Evolutionary conservation across 2,797 vertebrate species (phyloP).

Genomic region (Myotis daubentonii): DNA sequence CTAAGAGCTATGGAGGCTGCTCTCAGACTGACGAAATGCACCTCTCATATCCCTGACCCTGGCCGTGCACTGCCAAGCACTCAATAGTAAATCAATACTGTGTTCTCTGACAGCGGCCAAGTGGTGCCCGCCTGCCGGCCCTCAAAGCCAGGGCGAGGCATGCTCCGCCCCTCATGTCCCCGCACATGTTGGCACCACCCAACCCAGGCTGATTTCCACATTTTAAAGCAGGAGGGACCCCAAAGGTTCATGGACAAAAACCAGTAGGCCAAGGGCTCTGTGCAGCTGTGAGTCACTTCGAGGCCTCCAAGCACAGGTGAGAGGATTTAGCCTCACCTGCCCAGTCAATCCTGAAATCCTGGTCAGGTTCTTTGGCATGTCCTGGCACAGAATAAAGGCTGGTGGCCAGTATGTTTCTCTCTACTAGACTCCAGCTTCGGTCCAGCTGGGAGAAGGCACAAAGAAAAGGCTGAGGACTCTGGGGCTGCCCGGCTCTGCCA

Average conservation of each 20-base stretch:
- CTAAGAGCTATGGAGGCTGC: neutral
- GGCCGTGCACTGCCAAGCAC: neutral
- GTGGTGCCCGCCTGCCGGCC: neutral
- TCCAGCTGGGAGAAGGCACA: neutral
- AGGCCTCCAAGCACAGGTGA: neutral
- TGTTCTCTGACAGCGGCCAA: neutral
- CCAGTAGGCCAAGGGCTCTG: neutral
- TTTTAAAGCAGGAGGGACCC: neutral
- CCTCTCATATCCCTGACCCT: neutral
- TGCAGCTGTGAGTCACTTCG: neutral
- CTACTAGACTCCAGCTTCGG: neutral
- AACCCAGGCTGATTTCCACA: neutral
- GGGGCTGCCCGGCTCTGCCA: neutral
- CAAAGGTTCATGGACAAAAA: neutral
- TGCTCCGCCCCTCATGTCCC: neutral
- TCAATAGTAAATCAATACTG: neutral
- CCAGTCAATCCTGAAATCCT: neutral
- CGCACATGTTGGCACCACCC: neutral
- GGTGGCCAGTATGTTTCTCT: neutral
- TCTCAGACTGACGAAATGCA: neutral
- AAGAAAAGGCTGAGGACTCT: neutral
- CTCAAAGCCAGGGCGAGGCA: neutral
- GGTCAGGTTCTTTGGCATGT: neutral
- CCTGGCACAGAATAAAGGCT: neutral
- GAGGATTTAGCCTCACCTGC: neutral